Conservation (phyloP, 92 coral and sea anemone species). For the Epizoanthus stellaris region DNA sequence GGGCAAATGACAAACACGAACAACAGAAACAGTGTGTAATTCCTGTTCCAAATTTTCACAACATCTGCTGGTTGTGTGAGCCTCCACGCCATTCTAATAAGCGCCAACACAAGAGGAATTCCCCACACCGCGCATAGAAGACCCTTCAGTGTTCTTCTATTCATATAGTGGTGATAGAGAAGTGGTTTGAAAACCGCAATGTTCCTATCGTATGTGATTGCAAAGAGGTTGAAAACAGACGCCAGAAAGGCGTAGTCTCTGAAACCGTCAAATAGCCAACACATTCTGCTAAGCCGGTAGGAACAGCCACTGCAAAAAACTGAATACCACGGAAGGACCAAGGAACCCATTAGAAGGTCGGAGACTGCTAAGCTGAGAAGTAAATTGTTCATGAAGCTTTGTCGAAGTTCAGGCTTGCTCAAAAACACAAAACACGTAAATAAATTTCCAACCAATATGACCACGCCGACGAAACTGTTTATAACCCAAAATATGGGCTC, state of each 20-base stretch:
- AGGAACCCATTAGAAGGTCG: conserved; percentile 63
- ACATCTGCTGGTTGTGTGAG: conserved; percentile 13
- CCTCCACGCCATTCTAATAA: conserved; percentile 58
- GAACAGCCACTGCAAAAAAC: conserved; percentile 60
- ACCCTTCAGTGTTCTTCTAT: conserved; percentile 32
- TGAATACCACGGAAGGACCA: conserved; percentile 71
- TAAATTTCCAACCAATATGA: conserved; percentile 35
- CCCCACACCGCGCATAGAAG: conserved; percentile 58
- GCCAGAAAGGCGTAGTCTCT: conserved; percentile 61
- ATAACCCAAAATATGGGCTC: conserved; percentile 41
- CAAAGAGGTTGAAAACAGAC: conserved; percentile 67
- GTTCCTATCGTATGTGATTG: conserved; percentile 71
- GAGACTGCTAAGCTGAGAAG: conserved; percentile 72
- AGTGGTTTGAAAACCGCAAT: conserved; percentile 71
- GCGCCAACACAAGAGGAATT: conserved; percentile 46
- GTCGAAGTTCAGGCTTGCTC: conserved; percentile 50
- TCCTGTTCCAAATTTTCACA: conserved; percentile 34
- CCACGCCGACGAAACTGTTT: conserved; percentile 29
- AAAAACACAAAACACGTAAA: conserved; percentile 52
- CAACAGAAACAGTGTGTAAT: conserved; percentile 57
- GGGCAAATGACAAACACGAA: conserved; percentile 66
- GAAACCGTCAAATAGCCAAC: conserved; percentile 61
- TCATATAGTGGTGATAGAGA: conserved; percentile 59
- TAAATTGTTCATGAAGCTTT: conserved; percentile 61
- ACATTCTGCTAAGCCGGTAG: conserved; percentile 36